phyloP scores from a whole-genome alignment of 2,888 invertebrate species.

The Agrotis ipsilon region DNA sequence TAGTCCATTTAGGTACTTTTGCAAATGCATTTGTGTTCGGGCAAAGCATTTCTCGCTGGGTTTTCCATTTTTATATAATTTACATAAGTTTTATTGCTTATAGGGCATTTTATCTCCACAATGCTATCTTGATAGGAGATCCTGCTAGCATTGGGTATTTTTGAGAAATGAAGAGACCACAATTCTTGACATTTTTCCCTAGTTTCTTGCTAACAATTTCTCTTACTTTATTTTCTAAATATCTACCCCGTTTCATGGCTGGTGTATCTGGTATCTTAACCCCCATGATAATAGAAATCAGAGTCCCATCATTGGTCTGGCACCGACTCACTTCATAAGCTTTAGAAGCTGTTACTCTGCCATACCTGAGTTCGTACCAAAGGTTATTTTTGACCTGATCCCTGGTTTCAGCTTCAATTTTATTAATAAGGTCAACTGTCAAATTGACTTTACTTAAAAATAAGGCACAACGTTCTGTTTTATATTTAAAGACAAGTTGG shows the following conservation, averaged over 20 bases:
- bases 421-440: too few species aligned
- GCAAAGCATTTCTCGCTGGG: not conserved
- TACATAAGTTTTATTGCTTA: not conserved
- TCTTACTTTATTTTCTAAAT: not conserved
- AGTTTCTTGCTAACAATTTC: not conserved
- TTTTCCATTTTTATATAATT: constrained; percentile 1
- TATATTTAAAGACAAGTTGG: not conserved
- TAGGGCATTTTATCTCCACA: not conserved
- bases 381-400: too few species aligned
- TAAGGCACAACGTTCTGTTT: not conserved
- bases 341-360: too few species aligned
- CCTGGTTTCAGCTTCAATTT: too few species aligned
- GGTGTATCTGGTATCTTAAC: not conserved
- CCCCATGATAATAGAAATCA: not conserved
- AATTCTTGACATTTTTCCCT: not conserved
- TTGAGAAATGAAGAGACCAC: not conserved
- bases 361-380: too few species aligned
- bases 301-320: not conserved
- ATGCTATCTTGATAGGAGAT: not conserved
- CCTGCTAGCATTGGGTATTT: not conserved
- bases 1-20: not conserved
- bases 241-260: not conserved
- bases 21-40: not conserved
- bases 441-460: too few species aligned
- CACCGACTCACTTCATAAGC: too few species aligned